These are phyloP conservation scores for Zaprionus lineosus DNA, from an alignment of 2,888 invertebrate genomes.

Conservation along the genomic window DNA sequence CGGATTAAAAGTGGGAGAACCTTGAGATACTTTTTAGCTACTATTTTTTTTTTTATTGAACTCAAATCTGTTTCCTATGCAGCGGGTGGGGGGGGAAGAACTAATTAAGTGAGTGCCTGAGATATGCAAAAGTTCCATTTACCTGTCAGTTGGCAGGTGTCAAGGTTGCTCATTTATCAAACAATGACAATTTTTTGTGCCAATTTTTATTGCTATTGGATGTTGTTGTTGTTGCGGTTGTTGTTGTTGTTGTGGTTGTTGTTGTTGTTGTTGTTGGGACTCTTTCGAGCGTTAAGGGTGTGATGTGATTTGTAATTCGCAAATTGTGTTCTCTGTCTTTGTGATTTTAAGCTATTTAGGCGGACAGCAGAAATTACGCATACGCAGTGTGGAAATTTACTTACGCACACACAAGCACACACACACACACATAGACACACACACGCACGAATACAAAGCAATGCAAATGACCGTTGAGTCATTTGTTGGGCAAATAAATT, in stretches of 20 bases:
- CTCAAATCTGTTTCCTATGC: too few species aligned
- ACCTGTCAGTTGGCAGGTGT: constrained; percentile 35
- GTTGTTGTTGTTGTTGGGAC: background rate
- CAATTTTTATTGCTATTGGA: constrained; percentile 15
- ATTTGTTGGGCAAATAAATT: constrained; percentile 48
- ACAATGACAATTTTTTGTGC: constrained; percentile 56
- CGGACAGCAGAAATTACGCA: constrained; percentile 36
- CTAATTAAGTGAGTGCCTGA: too few species aligned
- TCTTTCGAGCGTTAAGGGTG: constrained; percentile 23
- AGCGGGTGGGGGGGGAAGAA: too few species aligned
- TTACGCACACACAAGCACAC: too few species aligned
- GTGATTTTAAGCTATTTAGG: constrained; percentile 24
- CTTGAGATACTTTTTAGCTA: too few species aligned
- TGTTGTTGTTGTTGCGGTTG: background rate
- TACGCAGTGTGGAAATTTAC: constrained; percentile 56
- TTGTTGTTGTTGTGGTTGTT: background rate
- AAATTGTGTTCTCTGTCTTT: background rate
- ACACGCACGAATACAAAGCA: constrained; percentile 16
- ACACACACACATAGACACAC: constrained; percentile 23
- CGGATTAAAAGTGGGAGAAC: too few species aligned
- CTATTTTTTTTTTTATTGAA: too few species aligned
- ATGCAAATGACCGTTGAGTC: constrained; percentile 52
- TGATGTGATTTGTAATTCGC: constrained; percentile 8
- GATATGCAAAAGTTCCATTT: constrained; percentile 1
- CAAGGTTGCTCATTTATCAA: constrained; percentile 54